phyloP scores from a whole-genome alignment of 2,888 invertebrate genomes.

The Chymomyza fuscimana region DNA sequence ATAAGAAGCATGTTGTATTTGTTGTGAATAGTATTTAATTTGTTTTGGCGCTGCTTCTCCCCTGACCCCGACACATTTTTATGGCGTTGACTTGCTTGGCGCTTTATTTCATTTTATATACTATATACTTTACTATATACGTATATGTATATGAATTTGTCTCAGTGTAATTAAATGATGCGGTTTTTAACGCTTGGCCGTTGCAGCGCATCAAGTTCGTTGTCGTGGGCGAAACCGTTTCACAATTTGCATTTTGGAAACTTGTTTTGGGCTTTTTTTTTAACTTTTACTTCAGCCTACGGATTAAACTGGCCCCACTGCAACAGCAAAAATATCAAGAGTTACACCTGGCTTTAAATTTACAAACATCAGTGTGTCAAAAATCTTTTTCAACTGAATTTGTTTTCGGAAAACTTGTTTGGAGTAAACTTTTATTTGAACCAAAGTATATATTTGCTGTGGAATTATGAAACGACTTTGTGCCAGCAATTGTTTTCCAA shows the following conservation, averaged over 20 bases:
- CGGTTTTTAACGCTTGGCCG: background rate
- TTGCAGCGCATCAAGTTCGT: background rate
- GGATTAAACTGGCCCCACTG: conserved; percentile 1
- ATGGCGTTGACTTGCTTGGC: conserved; percentile 45
- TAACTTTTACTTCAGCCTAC: background rate
- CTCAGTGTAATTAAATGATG: background rate
- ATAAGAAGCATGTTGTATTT: background rate
- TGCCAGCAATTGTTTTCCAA: no score
- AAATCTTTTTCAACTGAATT: no score
- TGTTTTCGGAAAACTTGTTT: no score
- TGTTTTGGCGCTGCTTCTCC: conserved; percentile 17
- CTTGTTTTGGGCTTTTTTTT: background rate
- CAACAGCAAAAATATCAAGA: conserved; percentile 4
- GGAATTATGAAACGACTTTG: no score
- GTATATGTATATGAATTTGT: background rate
- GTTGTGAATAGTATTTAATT: conserved; percentile 11
- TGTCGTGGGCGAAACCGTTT: background rate
- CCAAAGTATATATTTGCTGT: no score
- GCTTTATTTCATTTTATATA: conserved; percentile 15
- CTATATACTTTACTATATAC: background rate
- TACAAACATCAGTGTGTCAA: background rate
- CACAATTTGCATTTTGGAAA: background rate
- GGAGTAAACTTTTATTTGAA: no score
- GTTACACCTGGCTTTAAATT: background rate
- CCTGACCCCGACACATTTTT: conserved; percentile 45